phyloP scores from a whole-genome alignment of 2,113 vertebrate species.

The Colius striatus region DNA sequence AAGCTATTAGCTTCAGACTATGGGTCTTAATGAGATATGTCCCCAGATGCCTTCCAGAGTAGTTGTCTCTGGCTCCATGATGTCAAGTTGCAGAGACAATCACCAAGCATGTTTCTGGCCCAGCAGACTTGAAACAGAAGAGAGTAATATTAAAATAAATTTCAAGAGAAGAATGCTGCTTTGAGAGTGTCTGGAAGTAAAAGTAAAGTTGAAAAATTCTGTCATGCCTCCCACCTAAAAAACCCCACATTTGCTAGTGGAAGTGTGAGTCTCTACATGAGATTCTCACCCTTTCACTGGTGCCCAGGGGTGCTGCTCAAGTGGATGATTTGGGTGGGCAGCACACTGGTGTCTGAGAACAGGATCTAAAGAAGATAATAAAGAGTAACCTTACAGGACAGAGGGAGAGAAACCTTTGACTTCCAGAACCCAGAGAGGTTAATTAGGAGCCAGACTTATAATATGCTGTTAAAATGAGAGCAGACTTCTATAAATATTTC shows the following conservation, averaged over 20 bases:
- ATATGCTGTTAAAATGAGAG: background rate
- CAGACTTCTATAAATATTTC: background rate
- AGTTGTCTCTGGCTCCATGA: background rate
- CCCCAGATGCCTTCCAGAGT: background rate
- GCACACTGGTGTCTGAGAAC: background rate
- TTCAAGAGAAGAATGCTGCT: background rate
- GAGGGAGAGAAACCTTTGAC: background rate
- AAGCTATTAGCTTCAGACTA: background rate
- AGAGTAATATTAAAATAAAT: background rate
- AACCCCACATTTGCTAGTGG: background rate
- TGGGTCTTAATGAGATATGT: background rate
- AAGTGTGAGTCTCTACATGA: background rate
- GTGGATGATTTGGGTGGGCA: background rate
- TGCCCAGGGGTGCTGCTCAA: background rate
- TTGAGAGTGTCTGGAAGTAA: background rate
- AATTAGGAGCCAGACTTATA: background rate
- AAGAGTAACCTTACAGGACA: background rate
- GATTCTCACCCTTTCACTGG: background rate
- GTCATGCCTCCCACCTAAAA: background rate
- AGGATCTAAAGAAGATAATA: background rate
- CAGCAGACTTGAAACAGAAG: background rate
- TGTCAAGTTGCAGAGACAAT: accelerated
- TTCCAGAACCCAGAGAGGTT: background rate
- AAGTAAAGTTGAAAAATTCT: background rate
- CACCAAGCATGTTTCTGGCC: background rate